Evolutionary conservation across 2,888 invertebrate genomes (phyloP).

Genomic region (Drosophila quinaria): DNA sequence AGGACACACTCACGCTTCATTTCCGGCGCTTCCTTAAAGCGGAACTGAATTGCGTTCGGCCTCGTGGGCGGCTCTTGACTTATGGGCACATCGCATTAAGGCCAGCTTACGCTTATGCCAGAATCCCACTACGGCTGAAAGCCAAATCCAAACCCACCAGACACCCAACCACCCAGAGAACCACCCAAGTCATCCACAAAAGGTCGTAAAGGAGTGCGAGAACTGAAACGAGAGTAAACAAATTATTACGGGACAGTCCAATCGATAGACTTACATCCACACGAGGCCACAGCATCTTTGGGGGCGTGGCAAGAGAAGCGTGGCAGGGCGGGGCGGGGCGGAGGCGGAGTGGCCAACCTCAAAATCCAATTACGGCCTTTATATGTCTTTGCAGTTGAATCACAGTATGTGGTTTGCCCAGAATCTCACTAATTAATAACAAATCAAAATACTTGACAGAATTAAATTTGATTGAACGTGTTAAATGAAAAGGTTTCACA

Average conservation of each 20-base stretch:
- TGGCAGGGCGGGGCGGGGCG: neutral
- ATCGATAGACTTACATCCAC: conserved; percentile 23
- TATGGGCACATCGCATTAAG: conserved; percentile 43
- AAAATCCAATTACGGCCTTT: conserved; percentile 58
- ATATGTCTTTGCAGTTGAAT: conserved; percentile 25
- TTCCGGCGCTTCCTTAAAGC: conserved; percentile 63
- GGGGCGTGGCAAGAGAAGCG: neutral
- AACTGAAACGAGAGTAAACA: conserved; percentile 51
- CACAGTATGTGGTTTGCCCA: conserved; percentile 9
- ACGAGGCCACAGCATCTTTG: conserved; percentile 3
- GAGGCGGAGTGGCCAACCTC: conserved; percentile 30
- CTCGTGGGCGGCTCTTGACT: conserved; percentile 51
- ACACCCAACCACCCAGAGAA: neutral
- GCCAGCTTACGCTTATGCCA: conserved; percentile 39
- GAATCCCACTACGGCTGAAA: neutral
- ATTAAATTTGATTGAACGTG: neutral
- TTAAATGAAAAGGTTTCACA: neutral
- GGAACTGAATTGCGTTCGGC: conserved; percentile 59
- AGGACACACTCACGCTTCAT: conserved; percentile 57
- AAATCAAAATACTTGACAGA: conserved; percentile 40
- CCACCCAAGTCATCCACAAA: neutral
- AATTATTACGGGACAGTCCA: conserved; percentile 44
- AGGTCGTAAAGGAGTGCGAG: conserved; percentile 6
- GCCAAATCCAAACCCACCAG: neutral
- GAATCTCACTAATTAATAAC: conserved; percentile 48